Conservation (phyloP, 2,113 vertebrate genomes). For the Hydrolagus affinis region DNA sequence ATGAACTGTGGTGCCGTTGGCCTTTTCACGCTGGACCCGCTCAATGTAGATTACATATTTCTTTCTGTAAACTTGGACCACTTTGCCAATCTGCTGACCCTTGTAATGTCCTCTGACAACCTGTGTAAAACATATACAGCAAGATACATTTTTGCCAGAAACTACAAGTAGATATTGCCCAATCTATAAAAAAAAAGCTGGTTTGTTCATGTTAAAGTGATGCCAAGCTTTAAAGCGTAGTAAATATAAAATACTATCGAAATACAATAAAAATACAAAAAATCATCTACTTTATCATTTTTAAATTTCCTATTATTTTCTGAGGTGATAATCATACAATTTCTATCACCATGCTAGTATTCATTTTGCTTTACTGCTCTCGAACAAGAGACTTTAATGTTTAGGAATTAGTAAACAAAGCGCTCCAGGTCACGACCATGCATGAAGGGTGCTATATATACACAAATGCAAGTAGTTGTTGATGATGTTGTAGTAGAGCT, state of each 20-base stretch:
- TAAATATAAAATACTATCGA: not conserved
- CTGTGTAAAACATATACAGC: constrained; percentile 42
- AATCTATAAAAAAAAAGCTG: not conserved
- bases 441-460: too few species aligned
- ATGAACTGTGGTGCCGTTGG: constrained; percentile 82
- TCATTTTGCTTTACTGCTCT: too few species aligned
- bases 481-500: too few species aligned
- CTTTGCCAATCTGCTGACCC: constrained; percentile 89
- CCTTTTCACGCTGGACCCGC: constrained; percentile 84
- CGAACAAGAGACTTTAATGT: too few species aligned
- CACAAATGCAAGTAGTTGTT: too few species aligned
- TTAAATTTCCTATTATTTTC: constrained; percentile 23
- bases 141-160: not conserved
- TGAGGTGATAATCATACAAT: constrained; percentile 14
- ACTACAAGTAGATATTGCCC: too few species aligned
- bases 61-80: constrained; percentile 88
- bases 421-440: too few species aligned
- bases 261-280: not conserved
- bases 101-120: constrained; percentile 88
- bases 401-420: too few species aligned
- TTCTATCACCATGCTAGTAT: too few species aligned
- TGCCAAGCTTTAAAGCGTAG: not conserved
- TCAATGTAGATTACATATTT: constrained; percentile 90
- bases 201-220: not conserved
- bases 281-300: not conserved